Conservation (phyloP, 2,797 vertebrate genomes). For the Iguana delicatissima region DNA sequence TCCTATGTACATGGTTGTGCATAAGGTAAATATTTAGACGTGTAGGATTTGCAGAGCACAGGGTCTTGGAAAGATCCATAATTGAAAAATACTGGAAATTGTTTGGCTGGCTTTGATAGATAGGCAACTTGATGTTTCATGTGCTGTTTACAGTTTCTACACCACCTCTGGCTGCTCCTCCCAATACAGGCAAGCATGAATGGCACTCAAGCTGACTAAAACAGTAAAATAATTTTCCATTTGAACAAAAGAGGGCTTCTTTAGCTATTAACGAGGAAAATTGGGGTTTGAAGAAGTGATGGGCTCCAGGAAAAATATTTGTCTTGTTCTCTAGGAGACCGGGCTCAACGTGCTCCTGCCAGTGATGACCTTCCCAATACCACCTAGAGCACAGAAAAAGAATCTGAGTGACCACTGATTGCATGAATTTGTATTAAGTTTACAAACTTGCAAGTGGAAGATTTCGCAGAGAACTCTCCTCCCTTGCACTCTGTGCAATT, state of each 20-base stretch:
- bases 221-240: not conserved
- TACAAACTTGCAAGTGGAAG: not conserved
- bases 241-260: not conserved
- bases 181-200: not conserved
- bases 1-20: not conserved
- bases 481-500: not conserved
- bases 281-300: not conserved
- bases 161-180: not conserved
- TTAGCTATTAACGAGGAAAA: not conserved
- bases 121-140: not conserved
- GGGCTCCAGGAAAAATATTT: not conserved
- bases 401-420: not conserved
- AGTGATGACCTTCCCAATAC: not conserved
- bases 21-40: not conserved
- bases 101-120: not conserved
- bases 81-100: conserved; percentile 7
- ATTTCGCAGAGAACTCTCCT: not conserved
- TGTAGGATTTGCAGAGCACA: not conserved
- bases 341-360: not conserved
- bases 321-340: not conserved
- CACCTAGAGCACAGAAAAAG: not conserved
- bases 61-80: not conserved
- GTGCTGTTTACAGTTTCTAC: not conserved
- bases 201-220: not conserved
- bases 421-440: not conserved